Percentiles rank a stretch among this genome's conserved stretches.
Evolutionary conservation across 1,140 invertebrate species (phyloP).

Genomic region (Rhopalosiphum padi): DNA sequence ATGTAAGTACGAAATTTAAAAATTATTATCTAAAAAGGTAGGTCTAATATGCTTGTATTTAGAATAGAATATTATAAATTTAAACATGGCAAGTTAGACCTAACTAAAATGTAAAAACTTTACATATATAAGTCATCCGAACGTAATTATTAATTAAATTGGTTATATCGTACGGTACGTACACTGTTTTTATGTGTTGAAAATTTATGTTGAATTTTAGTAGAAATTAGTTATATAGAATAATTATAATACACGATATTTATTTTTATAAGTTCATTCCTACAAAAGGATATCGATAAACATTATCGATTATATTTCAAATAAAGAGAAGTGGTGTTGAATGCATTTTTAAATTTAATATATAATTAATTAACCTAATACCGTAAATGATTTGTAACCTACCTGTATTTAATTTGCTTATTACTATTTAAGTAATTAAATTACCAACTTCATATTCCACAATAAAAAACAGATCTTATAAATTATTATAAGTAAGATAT

Average conservation of each 20-base stretch:
- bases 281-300: neutral
- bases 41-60: neutral
- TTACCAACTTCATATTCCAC: neutral
- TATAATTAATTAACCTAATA: neutral
- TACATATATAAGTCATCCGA: neutral
- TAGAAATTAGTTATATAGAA: neutral
- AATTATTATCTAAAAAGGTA: neutral
- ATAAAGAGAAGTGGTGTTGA: neutral
- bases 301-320: neutral
- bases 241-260: neutral
- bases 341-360: neutral
- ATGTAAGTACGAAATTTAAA: neutral
- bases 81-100: neutral
- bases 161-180: neutral
- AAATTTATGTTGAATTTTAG: neutral
- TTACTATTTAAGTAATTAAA: neutral
- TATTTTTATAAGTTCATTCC: neutral
- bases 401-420: neutral
- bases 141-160: neutral
- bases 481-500: neutral
- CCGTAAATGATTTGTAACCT: neutral
- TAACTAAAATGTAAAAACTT: neutral
- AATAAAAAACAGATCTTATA: neutral
- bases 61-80: neutral
- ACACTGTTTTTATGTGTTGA: too few relatives aligned